Base-by-base conservation (phyloP, 2,113 vertebrate genomes). In the Bujurquina vittata region DNA sequence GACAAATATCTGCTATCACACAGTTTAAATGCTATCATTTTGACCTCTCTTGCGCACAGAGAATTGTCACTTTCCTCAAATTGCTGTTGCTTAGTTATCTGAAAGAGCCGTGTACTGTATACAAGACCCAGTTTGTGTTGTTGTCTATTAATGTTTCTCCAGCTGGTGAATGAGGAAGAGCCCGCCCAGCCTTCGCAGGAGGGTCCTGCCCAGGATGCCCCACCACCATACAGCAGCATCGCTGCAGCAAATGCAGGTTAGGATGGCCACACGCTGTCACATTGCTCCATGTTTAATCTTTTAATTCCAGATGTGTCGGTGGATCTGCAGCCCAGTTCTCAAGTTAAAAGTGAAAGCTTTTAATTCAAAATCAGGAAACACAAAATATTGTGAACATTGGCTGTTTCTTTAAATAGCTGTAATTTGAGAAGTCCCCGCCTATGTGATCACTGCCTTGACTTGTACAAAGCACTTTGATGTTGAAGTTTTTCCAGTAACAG, bases 121-220 rank as follows among this genome's bases (percentile, higher is more conserved):
- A 40, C 43, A 12, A 69, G 29, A 83, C 14, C 11, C 17, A 33
- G 0, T 3, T 17, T 75, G 10, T 75, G 29, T 31, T 77, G 10
- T 69, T 5, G 15, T 75, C 61, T 63, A 7, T 83, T 77, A 5
- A 49, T 49, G 12, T 84, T 80, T 73, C 22, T 54, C 26, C 56
- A 99, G 98, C 95, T 99, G 95, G 96, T 98, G 95, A 99, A 98
- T 73, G 97, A 99, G 91, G 98, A 99, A 87, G 98, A 99, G 76
- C 95, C 96, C 1, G 93, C 94, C 1, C 96, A 96, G 84, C 89
- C 93, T 0, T 89, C 95, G 3, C 95, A 96, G 9, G 94, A 86
- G 80, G 89, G 82, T n/a, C 91, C 63, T 1, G 96, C 85, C 55
- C 93, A 75, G 76, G 94, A 99, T 1, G 96, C 97, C 15, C 98